These are phyloP conservation scores for Micronycteris hirsuta DNA, from an alignment of 2,113 vertebrate species.

Conservation along the genomic window DNA sequence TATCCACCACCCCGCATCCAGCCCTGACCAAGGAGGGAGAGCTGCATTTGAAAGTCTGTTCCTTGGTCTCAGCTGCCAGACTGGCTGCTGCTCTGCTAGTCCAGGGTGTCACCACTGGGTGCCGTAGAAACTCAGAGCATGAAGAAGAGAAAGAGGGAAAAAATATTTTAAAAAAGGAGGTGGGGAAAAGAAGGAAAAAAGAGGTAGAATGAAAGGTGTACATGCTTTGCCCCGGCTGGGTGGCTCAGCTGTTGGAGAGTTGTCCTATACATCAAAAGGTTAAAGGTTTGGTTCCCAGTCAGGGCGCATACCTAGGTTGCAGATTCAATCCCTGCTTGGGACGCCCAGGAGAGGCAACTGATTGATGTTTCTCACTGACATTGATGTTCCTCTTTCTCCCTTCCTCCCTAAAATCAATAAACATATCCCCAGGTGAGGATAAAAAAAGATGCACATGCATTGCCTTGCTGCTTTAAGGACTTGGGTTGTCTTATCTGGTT, in stretches of 20 bases:
- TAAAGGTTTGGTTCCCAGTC: no score
- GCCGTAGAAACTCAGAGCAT: not conserved
- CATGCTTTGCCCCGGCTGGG: not conserved
- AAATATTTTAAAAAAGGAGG: not conserved
- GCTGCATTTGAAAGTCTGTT: not conserved
- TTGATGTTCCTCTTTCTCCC: no score
- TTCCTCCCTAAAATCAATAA: not conserved
- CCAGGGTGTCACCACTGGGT: not conserved
- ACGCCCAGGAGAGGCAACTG: no score
- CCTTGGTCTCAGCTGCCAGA: not conserved
- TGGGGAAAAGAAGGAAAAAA: not conserved
- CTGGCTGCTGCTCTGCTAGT: not conserved
- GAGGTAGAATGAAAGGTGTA: not conserved
- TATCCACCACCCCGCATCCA: not conserved
- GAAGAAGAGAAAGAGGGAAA: not conserved
- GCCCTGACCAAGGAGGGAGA: not conserved
- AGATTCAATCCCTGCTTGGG: no score
- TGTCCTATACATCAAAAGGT: no score
- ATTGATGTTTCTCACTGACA: no score
- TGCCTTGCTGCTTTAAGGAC: not conserved
- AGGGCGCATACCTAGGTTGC: no score
- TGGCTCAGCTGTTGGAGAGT: no score
- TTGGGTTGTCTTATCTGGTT: not conserved
- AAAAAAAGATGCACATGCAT: not conserved
- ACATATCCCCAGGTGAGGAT: no score